phyloP scores from a whole-genome alignment of 2,113 vertebrate species.

The Nothoprocta perdicaria region DNA sequence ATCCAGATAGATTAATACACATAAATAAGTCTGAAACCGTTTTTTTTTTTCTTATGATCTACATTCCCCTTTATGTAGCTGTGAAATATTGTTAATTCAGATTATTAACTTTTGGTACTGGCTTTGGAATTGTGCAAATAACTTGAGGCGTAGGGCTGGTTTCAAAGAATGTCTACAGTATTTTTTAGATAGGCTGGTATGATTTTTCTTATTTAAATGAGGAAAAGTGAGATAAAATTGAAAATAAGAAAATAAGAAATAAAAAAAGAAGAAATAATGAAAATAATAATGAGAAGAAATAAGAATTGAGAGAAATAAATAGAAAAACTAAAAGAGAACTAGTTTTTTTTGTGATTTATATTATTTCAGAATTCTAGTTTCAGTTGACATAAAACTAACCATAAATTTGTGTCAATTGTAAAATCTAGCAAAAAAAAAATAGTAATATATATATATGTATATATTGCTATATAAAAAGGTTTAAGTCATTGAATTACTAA shows the following conservation, averaged over 20 bases:
- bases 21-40: neutral
- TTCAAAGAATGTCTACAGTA: neutral
- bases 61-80: neutral
- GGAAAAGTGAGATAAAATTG: neutral
- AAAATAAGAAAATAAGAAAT: neutral
- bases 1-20: neutral
- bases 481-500: neutral
- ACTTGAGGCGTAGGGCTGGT: neutral
- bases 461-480: neutral
- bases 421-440: neutral
- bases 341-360: neutral
- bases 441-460: too few relatives aligned
- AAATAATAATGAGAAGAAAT: too few relatives aligned
- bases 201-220: neutral
- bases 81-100: neutral
- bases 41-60: neutral
- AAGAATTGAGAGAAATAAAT: neutral
- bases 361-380: neutral
- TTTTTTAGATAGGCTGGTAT: neutral
- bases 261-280: too few relatives aligned
- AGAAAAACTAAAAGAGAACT: neutral
- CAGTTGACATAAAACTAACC: neutral
- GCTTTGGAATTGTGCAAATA: neutral
- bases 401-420: neutral
- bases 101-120: slow-evolving; percentile 17